phyloP scores from a whole-genome alignment of 2,113 vertebrate genomes.

The Austrofundulus limnaeus region DNA sequence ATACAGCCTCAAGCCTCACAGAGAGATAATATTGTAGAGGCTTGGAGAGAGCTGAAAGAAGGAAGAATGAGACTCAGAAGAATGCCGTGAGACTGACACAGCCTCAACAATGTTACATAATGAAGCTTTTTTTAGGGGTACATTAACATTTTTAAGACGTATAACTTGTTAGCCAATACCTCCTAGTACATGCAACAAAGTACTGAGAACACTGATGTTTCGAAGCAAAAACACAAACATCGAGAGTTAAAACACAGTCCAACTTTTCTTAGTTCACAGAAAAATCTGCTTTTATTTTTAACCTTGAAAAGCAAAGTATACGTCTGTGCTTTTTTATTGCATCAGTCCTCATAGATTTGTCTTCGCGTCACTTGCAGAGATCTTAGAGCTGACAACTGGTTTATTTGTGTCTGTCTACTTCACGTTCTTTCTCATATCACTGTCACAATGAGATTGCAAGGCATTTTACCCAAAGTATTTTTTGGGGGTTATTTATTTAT shows the following conservation, averaged over 20 bases:
- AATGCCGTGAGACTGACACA: conserved; percentile 47
- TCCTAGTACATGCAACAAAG: conserved; percentile 10
- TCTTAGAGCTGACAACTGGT: background rate
- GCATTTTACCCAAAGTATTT: background rate
- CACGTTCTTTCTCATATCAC: background rate
- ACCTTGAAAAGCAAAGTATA: background rate
- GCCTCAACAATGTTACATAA: conserved; percentile 59
- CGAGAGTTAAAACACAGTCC: background rate
- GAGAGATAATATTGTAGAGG: conserved; percentile 69
- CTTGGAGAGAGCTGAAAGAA: conserved; percentile 42
- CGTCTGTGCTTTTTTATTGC: background rate
- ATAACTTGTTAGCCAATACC: conserved; percentile 20
- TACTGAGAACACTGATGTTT: background rate
- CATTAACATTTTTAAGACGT: conserved; percentile 46
- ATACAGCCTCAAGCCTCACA: conserved; percentile 72
- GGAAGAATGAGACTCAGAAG: conserved; percentile 36
- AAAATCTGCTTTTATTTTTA: background rate
- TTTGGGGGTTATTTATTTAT: too few relatives aligned
- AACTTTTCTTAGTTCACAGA: background rate
- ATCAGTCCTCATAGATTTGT: background rate
- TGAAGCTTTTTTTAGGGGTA: conserved; percentile 34
- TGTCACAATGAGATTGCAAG: conserved; percentile 3
- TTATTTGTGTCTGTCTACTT: background rate
- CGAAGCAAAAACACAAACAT: background rate
- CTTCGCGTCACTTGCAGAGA: background rate